Percentiles rank a stretch among this genome's conserved stretches.
Evolutionary conservation across 2,113 vertebrate genomes (phyloP).

Genomic region (Probosciger aterrimus): DNA sequence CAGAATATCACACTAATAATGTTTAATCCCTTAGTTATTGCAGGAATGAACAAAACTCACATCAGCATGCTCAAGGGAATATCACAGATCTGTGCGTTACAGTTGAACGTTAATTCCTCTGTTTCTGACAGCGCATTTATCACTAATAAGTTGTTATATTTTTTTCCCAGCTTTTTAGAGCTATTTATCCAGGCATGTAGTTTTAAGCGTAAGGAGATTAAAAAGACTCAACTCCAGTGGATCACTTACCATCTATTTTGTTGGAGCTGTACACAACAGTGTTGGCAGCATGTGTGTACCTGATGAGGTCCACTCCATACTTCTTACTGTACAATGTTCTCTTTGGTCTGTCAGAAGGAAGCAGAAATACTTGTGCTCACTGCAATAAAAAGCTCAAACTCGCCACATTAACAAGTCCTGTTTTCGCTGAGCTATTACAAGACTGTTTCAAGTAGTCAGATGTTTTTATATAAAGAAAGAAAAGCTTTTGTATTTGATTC

Average conservation of each 20-base stretch:
- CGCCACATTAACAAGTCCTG: background rate
- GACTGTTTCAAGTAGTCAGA: background rate
- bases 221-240: background rate
- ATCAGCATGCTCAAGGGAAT: background rate
- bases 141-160: background rate
- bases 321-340: conserved; percentile 99
- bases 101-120: background rate
- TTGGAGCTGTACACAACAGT: conserved; percentile 99
- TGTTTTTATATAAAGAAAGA: background rate
- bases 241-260: conserved; percentile 96
- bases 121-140: background rate
- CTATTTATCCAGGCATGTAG: background rate
- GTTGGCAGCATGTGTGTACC: conserved; percentile 98
- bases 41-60: background rate
- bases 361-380: conserved; percentile 11
- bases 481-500: background rate
- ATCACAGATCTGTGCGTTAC: background rate
- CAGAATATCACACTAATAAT: background rate
- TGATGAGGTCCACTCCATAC: conserved; percentile 98
- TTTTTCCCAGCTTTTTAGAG: background rate
- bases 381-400: background rate
- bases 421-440: background rate
- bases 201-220: background rate
- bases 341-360: conserved; percentile 84
- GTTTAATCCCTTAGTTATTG: background rate